phyloP scores from a whole-genome alignment of 92 coral and sea anemone species.

The Epizoanthus fatuus region DNA sequence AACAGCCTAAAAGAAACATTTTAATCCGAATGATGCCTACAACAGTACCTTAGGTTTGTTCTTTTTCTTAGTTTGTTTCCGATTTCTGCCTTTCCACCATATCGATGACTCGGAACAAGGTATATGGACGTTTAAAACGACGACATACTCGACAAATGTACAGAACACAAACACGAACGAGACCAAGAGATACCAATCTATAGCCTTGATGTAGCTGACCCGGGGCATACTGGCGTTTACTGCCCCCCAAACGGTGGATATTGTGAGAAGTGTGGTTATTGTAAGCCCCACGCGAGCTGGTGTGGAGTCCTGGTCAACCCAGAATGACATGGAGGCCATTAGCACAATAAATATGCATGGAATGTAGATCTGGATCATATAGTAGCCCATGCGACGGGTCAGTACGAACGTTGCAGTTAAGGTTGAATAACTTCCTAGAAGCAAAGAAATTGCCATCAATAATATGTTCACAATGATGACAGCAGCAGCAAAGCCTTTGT shows the following conservation, averaged over 20 bases:
- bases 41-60: conserved; percentile 17
- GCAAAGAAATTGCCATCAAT: neutral
- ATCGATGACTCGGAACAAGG: conserved; percentile 44
- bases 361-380: conserved; percentile 55
- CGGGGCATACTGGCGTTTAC: conserved; percentile 66
- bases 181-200: conserved; percentile 53
- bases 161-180: conserved; percentile 60
- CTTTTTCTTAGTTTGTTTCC: conserved; percentile 1
- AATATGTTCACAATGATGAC: neutral
- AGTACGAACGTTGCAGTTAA: conserved; percentile 42
- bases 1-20: no score
- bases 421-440: conserved; percentile 52
- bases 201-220: conserved; percentile 61
- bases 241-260: conserved; percentile 63
- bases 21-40: no score
- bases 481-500: no score
- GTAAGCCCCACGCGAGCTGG: conserved; percentile 69
- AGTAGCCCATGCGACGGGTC: conserved; percentile 57
- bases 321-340: conserved; percentile 64
- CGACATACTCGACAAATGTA: conserved; percentile 52
- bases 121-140: conserved; percentile 27
- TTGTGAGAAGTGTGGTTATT: conserved; percentile 61
- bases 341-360: conserved; percentile 62
- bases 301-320: conserved; percentile 64
- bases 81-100: conserved; percentile 16